Conservation (phyloP, 2,797 vertebrate species). For the Notolepis coatsorum region DNA sequence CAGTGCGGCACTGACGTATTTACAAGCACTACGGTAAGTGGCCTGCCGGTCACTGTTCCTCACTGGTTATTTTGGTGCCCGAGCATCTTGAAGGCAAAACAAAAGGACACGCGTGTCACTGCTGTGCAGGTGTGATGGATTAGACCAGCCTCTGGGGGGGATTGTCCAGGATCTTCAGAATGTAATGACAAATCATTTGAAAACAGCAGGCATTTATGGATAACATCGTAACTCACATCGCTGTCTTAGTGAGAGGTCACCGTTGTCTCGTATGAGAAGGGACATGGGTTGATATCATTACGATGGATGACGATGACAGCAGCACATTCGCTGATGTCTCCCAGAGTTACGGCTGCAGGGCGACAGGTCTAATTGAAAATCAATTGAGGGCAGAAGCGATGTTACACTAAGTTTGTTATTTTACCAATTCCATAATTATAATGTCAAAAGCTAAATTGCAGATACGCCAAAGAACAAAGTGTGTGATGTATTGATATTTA, state of each 20-base stretch:
- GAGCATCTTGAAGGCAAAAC: slow-evolving; percentile 29
- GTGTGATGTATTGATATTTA: neutral
- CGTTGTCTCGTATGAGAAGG: slow-evolving; percentile 54
- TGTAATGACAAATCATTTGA: slow-evolving; percentile 76
- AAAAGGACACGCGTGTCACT: slow-evolving; percentile 59
- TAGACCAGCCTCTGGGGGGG: slow-evolving; percentile 64
- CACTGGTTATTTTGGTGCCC: slow-evolving; percentile 4
- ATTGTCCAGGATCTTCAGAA: slow-evolving; percentile 71
- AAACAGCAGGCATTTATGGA: slow-evolving; percentile 67
- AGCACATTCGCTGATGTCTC: slow-evolving; percentile 65
- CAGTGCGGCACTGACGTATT: neutral
- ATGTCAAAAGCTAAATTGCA: slow-evolving; percentile 21
- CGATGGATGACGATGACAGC: slow-evolving; percentile 71
- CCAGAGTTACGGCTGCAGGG: slow-evolving; percentile 65
- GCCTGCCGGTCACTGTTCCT: too few species aligned
- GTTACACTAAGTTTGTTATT: slow-evolving; percentile 36
- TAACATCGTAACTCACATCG: slow-evolving; percentile 52
- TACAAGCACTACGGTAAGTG: slow-evolving; percentile 11
- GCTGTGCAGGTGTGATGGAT: slow-evolving; percentile 69
- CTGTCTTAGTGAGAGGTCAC: slow-evolving; percentile 59
- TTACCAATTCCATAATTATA: slow-evolving; percentile 22
- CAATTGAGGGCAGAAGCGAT: slow-evolving; percentile 54
- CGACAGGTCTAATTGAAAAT: slow-evolving; percentile 61
- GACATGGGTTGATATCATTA: slow-evolving; percentile 65
- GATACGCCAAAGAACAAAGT: neutral